These are phyloP conservation scores for Salvelinus fontinalis DNA, from an alignment of 2,113 vertebrate species.

Conservation along the genomic window DNA sequence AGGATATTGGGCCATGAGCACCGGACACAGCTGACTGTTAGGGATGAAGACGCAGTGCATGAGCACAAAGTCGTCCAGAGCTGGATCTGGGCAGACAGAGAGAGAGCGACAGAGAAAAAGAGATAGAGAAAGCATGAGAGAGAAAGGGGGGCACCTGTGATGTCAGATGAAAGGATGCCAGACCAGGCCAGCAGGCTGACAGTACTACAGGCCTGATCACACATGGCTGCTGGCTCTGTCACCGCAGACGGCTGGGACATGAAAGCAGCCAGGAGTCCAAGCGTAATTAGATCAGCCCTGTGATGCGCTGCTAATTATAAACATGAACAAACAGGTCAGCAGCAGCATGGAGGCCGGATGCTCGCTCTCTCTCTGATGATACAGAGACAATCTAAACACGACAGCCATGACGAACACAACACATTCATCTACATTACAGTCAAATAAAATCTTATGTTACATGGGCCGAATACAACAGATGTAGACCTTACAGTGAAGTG, in stretches of 20 bases:
- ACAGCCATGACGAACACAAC: background rate
- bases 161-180: background rate
- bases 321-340: constrained; percentile 54
- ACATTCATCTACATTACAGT: background rate
- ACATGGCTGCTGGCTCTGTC: constrained; percentile 33
- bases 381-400: background rate
- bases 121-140: background rate
- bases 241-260: constrained; percentile 38
- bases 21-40: constrained; percentile 88
- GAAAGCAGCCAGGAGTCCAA: constrained; percentile 39
- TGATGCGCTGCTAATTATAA: constrained; percentile 56
- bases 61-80: constrained; percentile 93
- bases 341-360: constrained; percentile 20
- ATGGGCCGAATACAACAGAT: too few relatives aligned
- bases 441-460: background rate
- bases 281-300: constrained; percentile 60
- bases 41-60: constrained; percentile 98
- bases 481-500: too few relatives aligned
- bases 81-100: constrained; percentile 77
- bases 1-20: constrained; percentile 97
- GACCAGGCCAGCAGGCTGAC: background rate
- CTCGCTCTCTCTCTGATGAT: constrained; percentile 5
- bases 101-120: constrained; percentile 2
- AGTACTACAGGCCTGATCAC: constrained; percentile 11
- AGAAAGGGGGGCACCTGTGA: constrained; percentile 35